phyloP scores from a whole-genome alignment of 2,113 vertebrate species.

The Brachypteracias leptosomus region DNA sequence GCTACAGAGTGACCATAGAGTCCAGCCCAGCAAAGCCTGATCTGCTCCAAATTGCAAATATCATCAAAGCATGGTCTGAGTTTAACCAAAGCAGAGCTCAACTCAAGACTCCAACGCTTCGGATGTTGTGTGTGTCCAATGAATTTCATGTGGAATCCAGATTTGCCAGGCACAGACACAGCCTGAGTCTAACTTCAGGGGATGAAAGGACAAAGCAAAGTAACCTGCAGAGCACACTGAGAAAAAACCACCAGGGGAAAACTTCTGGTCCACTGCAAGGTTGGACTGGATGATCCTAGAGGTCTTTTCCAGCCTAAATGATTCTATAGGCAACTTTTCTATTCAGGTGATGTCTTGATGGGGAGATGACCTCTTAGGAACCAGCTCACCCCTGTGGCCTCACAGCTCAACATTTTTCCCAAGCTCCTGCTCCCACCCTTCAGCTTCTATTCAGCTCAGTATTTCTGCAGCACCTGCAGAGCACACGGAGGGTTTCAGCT shows the following conservation, averaged over 20 bases:
- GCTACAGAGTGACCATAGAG: neutral
- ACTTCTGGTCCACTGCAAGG: neutral
- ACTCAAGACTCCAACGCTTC: accelerated
- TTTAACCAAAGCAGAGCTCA: neutral
- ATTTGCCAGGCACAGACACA: neutral
- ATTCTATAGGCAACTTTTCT: neutral
- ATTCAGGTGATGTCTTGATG: neutral
- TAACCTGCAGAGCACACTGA: accelerated
- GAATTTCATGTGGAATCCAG: neutral
- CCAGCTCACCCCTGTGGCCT: neutral
- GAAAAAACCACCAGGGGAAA: neutral
- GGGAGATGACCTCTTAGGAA: neutral
- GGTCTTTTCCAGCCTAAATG: too few relatives aligned
- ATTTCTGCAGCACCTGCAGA: accelerated
- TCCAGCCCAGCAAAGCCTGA: accelerated
- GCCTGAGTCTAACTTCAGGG: neutral
- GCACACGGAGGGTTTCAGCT: neutral
- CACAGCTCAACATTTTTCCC: accelerated
- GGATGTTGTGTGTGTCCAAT: neutral
- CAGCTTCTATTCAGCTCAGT: accelerated
- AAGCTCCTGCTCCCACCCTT: neutral
- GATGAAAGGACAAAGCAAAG: neutral
- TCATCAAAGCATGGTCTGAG: neutral
- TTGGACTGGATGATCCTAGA: too few relatives aligned
- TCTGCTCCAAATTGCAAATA: neutral